These are phyloP conservation scores for Acanthosepion esculentum DNA, from an alignment of 2,888 invertebrate species.

Conservation along the genomic window DNA sequence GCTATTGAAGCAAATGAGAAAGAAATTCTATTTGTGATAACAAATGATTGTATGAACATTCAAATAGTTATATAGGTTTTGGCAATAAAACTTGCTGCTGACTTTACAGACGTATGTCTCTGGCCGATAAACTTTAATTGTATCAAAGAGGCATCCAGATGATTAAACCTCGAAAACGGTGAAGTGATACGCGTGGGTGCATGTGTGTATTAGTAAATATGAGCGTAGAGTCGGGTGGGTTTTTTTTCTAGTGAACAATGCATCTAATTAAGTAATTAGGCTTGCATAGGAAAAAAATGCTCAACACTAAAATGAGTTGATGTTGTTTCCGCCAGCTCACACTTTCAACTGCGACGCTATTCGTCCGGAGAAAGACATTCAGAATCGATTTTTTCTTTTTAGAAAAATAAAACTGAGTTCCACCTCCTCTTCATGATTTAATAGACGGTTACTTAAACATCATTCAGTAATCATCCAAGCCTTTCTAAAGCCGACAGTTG, in stretches of 20 bases:
- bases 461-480: no score
- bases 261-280: conserved; percentile 2
- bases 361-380: no score
- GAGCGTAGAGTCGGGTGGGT: background rate
- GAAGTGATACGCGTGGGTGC: background rate
- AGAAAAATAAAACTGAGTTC: no score
- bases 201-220: background rate
- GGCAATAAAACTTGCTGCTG: no score
- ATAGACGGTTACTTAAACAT: no score
- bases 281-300: background rate
- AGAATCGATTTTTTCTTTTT: no score
- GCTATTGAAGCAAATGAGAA: no score
- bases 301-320: background rate
- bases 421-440: no score
- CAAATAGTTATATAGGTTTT: no score
- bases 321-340: background rate
- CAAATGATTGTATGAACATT: no score
- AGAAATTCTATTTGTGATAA: no score
- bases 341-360: background rate
- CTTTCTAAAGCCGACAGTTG: no score
- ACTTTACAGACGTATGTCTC: background rate
- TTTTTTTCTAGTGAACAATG: background rate
- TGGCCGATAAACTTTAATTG: background rate
- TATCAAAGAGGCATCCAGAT: background rate
- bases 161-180: background rate